These are phyloP conservation scores for Tupiocoris notatus DNA, from an alignment of 2,888 invertebrate species.

Conservation along the genomic window DNA sequence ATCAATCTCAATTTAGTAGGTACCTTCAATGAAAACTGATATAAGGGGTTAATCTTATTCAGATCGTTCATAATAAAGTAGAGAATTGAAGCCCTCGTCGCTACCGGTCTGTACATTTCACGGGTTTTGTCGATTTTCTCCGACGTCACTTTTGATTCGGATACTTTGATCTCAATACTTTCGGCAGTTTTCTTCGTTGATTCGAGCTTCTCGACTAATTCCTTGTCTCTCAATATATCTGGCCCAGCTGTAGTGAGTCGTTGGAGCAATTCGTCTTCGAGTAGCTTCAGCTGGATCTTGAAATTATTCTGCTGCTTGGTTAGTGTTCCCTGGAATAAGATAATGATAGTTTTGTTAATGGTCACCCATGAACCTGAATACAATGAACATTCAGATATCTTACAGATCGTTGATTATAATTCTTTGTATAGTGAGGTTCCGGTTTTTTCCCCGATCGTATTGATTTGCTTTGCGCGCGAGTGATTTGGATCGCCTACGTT, in stretches of 20 bases:
- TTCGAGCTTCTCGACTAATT: constrained; percentile 87
- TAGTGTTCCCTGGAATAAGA: constrained; percentile 62
- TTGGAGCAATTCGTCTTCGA: constrained; percentile 88
- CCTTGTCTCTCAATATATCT: constrained; percentile 86
- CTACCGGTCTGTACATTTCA: constrained; percentile 83
- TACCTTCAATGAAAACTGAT: constrained; percentile 88
- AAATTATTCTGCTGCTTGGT: constrained; percentile 93
- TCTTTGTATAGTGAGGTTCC: too few species aligned
- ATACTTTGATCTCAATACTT: constrained; percentile 83
- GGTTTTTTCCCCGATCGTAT: too few species aligned
- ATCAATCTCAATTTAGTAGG: not conserved
- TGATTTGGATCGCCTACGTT: too few species aligned
- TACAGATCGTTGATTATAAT: too few species aligned
- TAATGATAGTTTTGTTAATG: too few species aligned
- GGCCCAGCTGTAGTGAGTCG: constrained; percentile 87
- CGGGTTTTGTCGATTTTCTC: constrained; percentile 87
- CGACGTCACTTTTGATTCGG: constrained; percentile 81
- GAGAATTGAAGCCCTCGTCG: constrained; percentile 80
- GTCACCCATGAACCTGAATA: too few species aligned
- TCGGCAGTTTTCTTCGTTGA: constrained; percentile 89
- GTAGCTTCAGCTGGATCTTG: constrained; percentile 83
- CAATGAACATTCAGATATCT: too few species aligned
- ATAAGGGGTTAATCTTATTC: constrained; percentile 89
- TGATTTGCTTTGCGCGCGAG: too few species aligned
- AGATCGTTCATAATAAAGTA: constrained; percentile 93